These are phyloP conservation scores for Ennomos erosarius DNA, from an alignment of 2,888 invertebrate species.

Conservation along the genomic window DNA sequence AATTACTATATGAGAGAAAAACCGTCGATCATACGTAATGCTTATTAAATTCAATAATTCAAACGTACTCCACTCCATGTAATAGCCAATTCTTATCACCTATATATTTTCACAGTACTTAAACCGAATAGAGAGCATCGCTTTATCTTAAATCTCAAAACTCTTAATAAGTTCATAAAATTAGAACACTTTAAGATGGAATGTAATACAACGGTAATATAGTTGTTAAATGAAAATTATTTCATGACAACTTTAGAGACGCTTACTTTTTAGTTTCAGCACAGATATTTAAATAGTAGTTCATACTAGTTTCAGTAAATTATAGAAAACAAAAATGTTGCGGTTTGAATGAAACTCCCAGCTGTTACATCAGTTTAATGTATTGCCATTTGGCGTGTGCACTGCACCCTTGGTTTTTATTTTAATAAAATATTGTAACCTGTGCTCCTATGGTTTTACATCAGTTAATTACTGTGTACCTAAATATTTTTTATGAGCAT, in stretches of 20 bases:
- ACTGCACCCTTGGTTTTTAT: too few species aligned
- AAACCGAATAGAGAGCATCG: too few species aligned
- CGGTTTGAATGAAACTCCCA: not conserved
- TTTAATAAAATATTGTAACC: not conserved
- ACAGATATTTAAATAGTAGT: too few species aligned
- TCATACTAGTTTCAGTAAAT: not conserved
- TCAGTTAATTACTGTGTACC: not conserved
- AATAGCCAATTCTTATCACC: too few species aligned
- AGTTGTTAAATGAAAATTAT: not conserved
- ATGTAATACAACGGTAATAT: not conserved
- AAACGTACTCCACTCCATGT: too few species aligned
- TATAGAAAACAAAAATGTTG: not conserved
- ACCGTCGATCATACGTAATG: not conserved
- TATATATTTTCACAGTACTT: too few species aligned
- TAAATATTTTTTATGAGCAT: not conserved
- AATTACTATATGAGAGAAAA: too few species aligned
- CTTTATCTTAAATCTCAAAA: not conserved
- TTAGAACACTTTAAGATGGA: not conserved
- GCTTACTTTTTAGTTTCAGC: too few species aligned
- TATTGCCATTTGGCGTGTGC: not conserved
- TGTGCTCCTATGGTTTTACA: not conserved
- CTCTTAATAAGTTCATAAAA: not conserved
- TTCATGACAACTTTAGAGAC: constrained; percentile 1
- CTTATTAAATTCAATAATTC: not conserved
- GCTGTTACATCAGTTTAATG: not conserved